Base-by-base conservation (phyloP, 2,113 vertebrate species). In the Sialia sialis region DNA sequence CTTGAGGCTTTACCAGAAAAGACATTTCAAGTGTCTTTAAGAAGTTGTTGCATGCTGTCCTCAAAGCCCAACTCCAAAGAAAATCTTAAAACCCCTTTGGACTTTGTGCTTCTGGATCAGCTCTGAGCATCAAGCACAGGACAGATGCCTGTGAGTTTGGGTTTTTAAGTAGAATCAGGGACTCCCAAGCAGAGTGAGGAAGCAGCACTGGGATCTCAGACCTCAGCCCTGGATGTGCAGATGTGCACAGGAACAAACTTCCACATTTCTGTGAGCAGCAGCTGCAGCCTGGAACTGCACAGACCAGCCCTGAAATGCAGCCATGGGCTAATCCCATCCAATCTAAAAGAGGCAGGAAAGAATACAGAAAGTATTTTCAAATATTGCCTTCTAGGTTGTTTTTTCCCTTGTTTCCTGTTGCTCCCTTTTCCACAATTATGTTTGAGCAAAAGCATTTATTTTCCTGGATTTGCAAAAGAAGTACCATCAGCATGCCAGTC, bases 251-350 rank as follows among this genome's bases (percentile, higher is more conserved):
- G 14, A 68, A 80, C 29, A 44, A 88, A 59, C 27, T 10, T 5
- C 4, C 43, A 43, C 3, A 0, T 56, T 27, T 16, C 34, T 10
- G 16, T 2, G 27, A 39, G 60, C 3, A 2, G 67, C 46, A 41
- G 1, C 9, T 43, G 36, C 29, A 72, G 15, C 22, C 18, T 18
- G 38, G 30, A 56, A 36, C 39, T 16, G 72, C 60, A 60, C 1
- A 6, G 7, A 69, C 13, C 38, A 49, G 5, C 78, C 48, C 41
- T n/a, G 32, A 54, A 32, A 49, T 6, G 49, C 27, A 68, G 9
- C 4, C 55, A 6, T 9, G 21, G 34, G 55, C 26, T 7, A n/a
- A 51, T 7, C 32, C 20, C 3, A 43, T 3, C 17, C 7, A 1
- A 18, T 9, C 13, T 23, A 36, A 79, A 25, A 49, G 30, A 66